Evolutionary conservation across 2,113 vertebrate genomes (phyloP).

Genomic region (Garra rufa): DNA sequence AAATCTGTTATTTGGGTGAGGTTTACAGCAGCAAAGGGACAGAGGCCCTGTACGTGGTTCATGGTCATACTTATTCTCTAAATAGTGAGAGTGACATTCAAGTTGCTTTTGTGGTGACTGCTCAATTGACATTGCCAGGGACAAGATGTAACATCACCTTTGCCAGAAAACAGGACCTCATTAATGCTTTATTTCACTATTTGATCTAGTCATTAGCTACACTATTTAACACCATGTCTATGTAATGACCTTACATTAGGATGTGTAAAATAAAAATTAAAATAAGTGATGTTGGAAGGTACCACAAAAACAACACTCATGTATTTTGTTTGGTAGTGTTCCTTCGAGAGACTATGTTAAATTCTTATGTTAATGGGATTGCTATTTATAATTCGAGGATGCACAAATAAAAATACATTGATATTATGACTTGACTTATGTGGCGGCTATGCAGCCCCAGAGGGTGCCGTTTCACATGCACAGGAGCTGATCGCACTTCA

Average conservation of each 20-base stretch:
- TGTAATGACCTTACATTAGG: background rate
- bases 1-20: conserved; percentile 55
- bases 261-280: background rate
- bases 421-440: conserved; percentile 26
- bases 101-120: background rate
- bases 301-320: background rate
- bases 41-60: conserved; percentile 9
- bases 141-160: conserved; percentile 11
- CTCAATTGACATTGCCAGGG: background rate
- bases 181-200: background rate
- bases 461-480: conserved; percentile 59
- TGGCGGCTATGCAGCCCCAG: conserved; percentile 27
- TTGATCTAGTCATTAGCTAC: background rate
- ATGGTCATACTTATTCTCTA: conserved; percentile 36
- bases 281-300: background rate
- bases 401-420: background rate
- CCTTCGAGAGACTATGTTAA: background rate
- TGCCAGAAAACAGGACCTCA: background rate
- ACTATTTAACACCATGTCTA: background rate
- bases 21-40: conserved; percentile 24
- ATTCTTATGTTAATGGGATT: background rate
- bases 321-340: background rate
- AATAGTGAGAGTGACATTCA: conserved; percentile 31
- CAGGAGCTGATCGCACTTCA: conserved; percentile 62
- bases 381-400: conserved; percentile 32